Percentiles rank a stretch among this genome's conserved stretches.
Conservation (phyloP, 2,888 invertebrate species). For the Pteria penguin region DNA sequence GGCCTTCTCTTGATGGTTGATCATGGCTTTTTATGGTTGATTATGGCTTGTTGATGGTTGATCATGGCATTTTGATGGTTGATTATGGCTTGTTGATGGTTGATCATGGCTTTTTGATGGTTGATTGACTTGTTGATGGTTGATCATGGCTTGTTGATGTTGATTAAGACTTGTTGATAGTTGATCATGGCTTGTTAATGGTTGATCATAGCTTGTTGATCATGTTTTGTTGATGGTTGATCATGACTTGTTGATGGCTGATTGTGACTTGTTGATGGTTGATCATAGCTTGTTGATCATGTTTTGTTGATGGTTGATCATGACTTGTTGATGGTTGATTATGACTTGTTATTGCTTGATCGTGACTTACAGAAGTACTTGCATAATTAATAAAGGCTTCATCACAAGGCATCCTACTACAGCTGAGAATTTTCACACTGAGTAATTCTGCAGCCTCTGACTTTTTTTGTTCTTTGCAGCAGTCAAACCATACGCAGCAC, state of each 20-base stretch:
- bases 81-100: not conserved
- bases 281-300: no score
- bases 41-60: no score
- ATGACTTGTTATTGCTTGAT: no score
- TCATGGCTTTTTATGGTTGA: no score
- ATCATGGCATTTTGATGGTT: no score
- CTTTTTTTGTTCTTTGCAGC: not conserved
- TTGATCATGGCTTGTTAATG: no score
- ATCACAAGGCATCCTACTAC: not conserved
- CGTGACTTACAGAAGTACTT: not conserved
- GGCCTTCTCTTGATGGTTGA: no score
- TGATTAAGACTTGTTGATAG: no score
- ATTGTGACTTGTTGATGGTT: no score
- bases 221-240: no score
- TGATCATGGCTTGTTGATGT: not conserved
- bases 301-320: not conserved
- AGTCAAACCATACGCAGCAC: not conserved
- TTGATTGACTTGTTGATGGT: not conserved
- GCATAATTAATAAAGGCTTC: not conserved
- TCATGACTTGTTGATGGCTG: no score
- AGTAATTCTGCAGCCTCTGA: not conserved
- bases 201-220: no score
- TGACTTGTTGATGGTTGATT: not conserved
- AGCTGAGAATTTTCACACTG: not conserved
- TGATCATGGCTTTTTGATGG: not conserved